Percentiles rank a stretch among this genome's conserved stretches.
Evolutionary conservation across 2,888 invertebrate genomes (phyloP).

Genomic region (Diplolepis rosae): DNA sequence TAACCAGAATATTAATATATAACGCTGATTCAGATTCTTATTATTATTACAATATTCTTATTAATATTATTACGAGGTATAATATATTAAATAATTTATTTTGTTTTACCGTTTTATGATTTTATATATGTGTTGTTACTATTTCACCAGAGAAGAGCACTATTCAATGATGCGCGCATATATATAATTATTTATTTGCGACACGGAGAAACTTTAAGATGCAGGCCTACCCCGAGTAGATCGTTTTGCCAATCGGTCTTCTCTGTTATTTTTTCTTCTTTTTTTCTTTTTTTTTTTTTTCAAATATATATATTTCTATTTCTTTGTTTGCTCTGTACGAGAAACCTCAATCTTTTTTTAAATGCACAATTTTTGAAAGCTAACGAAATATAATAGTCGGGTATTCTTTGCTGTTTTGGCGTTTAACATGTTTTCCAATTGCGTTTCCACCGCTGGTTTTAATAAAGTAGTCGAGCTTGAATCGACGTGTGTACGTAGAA

Average conservation of each 20-base stretch:
- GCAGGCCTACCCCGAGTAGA: slow-evolving; percentile 51
- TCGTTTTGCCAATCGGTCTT: slow-evolving; percentile 27
- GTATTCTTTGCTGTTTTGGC: slow-evolving; percentile 41
- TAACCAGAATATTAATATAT: slow-evolving; percentile 72
- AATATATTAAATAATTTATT: slow-evolving; percentile 73
- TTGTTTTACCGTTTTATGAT: slow-evolving; percentile 74
- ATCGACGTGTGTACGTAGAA: slow-evolving; percentile 15
- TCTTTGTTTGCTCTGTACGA: slow-evolving; percentile 21
- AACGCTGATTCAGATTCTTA: slow-evolving; percentile 65
- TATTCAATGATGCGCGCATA: slow-evolving; percentile 46
- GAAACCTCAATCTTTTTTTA: slow-evolving; percentile 34
- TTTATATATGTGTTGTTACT: slow-evolving; percentile 71
- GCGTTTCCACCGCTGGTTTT: slow-evolving; percentile 24
- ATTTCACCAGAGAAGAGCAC: slow-evolving; percentile 60
- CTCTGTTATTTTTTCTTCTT: slow-evolving; percentile 22
- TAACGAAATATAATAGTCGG: slow-evolving; percentile 48
- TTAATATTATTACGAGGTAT: slow-evolving; percentile 50
- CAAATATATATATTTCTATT: too few species aligned
- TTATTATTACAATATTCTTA: slow-evolving; percentile 61
- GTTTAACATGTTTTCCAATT: slow-evolving; percentile 23
- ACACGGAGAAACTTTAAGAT: slow-evolving; percentile 48
- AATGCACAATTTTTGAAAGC: slow-evolving; percentile 35
- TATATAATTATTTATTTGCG: slow-evolving; percentile 43
- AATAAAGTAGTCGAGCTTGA: slow-evolving; percentile 31
- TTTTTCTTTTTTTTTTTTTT: slow-evolving; percentile 9